Evolutionary conservation across 2,888 invertebrate species (phyloP), one percentile per base, ranked within the genome.

Genomic region (Drosophila silvestris): DNA sequence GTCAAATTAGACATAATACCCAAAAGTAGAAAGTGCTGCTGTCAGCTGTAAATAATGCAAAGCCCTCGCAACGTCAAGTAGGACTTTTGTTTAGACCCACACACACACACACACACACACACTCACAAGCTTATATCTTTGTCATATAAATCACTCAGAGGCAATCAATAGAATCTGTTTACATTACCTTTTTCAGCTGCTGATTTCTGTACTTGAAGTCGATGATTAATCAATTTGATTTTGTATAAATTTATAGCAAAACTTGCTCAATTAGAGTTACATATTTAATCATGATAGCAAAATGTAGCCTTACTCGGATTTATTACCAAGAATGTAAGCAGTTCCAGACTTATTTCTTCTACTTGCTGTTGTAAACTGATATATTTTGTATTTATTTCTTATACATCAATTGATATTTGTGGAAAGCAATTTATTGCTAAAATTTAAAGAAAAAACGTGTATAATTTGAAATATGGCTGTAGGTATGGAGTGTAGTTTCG

Each of bases 1-100:
- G 74, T 79, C 79, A 80, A 79, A 79, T 80, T 73, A 70, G 66
- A 74, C 77, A 67, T 64, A 67, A 77, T 70, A 66, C 63, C 72
- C 62, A 78, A 72, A 61, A 62, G 69, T 77, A 73, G 81, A 80
- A 79, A 80, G 79, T 76, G 79, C 56, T 69, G 62, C 58, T 52
- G 61, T 57, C 67, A 80, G 77, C 54, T 73, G 81, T 80, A 79
- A 79, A 80, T 81, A 73, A 73, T 64, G 58, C 30, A 73, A 73
- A 79, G 79, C 79, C 61, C 63, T 28, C 3, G 30, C 30, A 63
- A 69, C 63, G 76, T 80, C 80, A 69, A 72, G 30, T 61, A 60
- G 60, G 72, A 53, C 63, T 69, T 73, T 64, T 78, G 64, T 68
- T 71, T 39, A 53, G 41, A 58, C 53, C 53, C 32, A 22, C 30